Conservation (phyloP, 2,113 vertebrate species). For the Hucho hucho region DNA sequence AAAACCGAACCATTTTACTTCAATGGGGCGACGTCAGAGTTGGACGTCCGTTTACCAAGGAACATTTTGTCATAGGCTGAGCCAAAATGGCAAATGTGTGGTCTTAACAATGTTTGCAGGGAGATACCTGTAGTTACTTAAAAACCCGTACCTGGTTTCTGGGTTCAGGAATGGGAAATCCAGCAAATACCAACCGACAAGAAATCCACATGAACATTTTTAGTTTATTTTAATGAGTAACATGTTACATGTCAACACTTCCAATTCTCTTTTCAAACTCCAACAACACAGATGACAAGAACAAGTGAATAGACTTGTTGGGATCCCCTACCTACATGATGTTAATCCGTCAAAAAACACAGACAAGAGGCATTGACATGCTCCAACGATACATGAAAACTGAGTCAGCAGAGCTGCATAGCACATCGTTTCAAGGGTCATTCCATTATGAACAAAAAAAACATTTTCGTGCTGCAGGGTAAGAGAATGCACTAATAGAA, state of each 20-base stretch:
- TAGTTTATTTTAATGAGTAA: constrained; percentile 40
- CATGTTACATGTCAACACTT: constrained; percentile 21
- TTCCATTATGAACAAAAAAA: neutral
- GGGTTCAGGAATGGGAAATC: neutral
- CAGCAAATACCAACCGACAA: neutral
- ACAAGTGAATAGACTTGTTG: constrained; percentile 11
- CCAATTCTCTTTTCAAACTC: constrained; percentile 17
- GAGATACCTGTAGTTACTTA: too few species aligned
- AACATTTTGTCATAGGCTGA: too few species aligned
- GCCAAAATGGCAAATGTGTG: too few species aligned
- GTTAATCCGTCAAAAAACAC: constrained; percentile 25
- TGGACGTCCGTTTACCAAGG: too few species aligned
- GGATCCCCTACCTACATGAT: constrained; percentile 7
- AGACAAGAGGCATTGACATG: neutral
- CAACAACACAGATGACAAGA: constrained; percentile 19
- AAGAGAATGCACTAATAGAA: neutral
- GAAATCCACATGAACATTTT: constrained; percentile 17
- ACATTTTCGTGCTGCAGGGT: neutral
- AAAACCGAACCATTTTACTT: too few species aligned
- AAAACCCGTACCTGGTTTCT: neutral
- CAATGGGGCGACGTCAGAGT: too few species aligned
- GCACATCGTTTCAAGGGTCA: neutral
- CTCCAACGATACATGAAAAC: neutral
- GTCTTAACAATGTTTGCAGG: too few species aligned
- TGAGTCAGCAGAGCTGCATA: neutral